phyloP scores from a whole-genome alignment of 2,113 vertebrate genomes.

The Pogona vitticeps region DNA sequence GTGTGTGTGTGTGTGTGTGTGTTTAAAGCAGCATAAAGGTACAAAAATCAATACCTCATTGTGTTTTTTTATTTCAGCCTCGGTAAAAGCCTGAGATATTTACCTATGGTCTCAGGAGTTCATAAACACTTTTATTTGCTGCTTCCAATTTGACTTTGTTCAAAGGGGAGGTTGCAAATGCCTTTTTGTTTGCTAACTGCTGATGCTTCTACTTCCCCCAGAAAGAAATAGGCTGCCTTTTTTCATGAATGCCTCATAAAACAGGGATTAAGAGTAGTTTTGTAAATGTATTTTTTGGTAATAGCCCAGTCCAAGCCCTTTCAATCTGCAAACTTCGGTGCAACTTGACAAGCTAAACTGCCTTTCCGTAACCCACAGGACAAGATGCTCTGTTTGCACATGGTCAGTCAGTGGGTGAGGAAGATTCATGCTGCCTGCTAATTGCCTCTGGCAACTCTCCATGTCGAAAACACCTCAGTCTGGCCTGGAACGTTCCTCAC shows the following conservation, averaged over 20 bases:
- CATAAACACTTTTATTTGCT: conserved; percentile 66
- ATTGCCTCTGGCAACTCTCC: conserved; percentile 68
- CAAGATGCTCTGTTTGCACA: conserved; percentile 62
- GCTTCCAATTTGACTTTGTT: conserved; percentile 67
- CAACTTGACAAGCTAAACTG: conserved; percentile 61
- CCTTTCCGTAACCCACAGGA: conserved; percentile 68
- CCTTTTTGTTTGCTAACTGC: conserved; percentile 52
- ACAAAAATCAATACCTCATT: conserved; percentile 7
- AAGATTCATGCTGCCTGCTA: conserved; percentile 61
- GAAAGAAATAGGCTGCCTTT: conserved; percentile 53
- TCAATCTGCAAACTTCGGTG: conserved; percentile 70
- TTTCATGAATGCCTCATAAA: conserved; percentile 61
- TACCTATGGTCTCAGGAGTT: conserved; percentile 45
- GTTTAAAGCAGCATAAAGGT: not conserved
- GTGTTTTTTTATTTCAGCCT: conserved; percentile 24
- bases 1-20: not conserved
- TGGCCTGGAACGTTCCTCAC: conserved; percentile 12
- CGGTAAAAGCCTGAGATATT: conserved; percentile 31
- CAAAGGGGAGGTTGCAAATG: conserved; percentile 53
- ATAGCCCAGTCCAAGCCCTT: conserved; percentile 62
- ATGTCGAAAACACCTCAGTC: conserved; percentile 10
- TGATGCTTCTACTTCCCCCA: conserved; percentile 68
- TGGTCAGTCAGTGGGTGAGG: conserved; percentile 51
- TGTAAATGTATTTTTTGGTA: conserved; percentile 59
- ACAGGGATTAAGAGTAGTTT: conserved; percentile 65